phyloP scores from a whole-genome alignment of 37 sponge, comb jelly and placozoan genomes.

The Beroe forskalii region DNA sequence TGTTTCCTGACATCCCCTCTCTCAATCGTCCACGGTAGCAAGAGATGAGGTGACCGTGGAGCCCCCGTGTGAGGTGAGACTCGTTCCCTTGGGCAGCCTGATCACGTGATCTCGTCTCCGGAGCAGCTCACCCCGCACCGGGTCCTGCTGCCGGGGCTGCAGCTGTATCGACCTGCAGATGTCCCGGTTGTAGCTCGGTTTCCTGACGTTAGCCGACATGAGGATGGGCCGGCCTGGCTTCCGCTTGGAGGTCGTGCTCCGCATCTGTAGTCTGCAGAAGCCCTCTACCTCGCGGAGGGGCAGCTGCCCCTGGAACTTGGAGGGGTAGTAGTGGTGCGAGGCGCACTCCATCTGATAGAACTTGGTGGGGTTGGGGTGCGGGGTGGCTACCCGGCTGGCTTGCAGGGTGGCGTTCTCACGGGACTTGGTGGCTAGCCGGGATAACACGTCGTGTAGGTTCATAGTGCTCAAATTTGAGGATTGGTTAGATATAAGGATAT shows the following conservation, averaged over 20 bases:
- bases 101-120: background rate
- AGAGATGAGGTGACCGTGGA: background rate
- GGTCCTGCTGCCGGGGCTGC: background rate
- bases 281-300: slow-evolving; percentile 35
- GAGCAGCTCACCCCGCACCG: slow-evolving; percentile 4
- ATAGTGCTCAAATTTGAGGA: no score
- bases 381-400: background rate
- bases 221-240: background rate
- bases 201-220: background rate
- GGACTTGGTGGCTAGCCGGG: background rate
- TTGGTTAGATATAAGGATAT: no score
- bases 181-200: background rate
- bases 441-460: background rate
- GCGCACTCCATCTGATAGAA: slow-evolving; percentile 44
- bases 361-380: background rate
- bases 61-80: background rate
- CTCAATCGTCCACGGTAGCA: background rate
- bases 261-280: slow-evolving; percentile 12
- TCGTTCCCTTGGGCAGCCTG: slow-evolving; percentile 2
- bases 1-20: no score
- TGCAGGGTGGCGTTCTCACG: background rate
- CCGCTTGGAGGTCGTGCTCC: slow-evolving; percentile 23
- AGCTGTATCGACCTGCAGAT: slow-evolving; percentile 15
- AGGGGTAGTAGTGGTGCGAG: slow-evolving; percentile 26
- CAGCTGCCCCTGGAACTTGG: background rate